Percentiles rank a stretch among this genome's conserved stretches.
Conservation (phyloP, 2,113 vertebrate genomes). For the Oryzias curvinotus region DNA sequence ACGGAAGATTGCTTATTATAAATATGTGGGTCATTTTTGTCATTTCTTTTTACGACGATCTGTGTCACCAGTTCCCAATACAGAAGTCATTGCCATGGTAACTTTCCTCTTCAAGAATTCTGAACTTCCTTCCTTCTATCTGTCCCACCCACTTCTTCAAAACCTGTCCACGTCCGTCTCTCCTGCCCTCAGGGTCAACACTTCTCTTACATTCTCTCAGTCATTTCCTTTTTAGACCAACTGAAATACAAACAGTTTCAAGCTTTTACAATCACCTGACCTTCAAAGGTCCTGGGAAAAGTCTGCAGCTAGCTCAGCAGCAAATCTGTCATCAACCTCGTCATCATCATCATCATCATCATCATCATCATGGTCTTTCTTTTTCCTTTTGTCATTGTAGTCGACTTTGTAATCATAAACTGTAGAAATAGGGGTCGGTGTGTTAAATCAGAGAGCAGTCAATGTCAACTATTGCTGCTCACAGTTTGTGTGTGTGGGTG, state of each 20-base stretch:
- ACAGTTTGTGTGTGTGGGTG: slow-evolving; percentile 29
- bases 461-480: slow-evolving; percentile 22
- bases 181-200: slow-evolving; percentile 49
- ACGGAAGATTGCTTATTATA: no score
- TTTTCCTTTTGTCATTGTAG: slow-evolving; percentile 5
- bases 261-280: slow-evolving; percentile 57
- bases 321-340: slow-evolving; percentile 56
- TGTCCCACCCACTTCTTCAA: neutral
- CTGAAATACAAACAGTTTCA: slow-evolving; percentile 59
- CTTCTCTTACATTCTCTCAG: slow-evolving; percentile 51
- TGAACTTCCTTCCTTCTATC: slow-evolving; percentile 62
- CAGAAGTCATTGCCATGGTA: slow-evolving; percentile 39
- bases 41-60: slow-evolving; percentile 29
- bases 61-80: slow-evolving; percentile 36
- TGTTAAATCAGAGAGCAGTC: slow-evolving; percentile 27
- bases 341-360: slow-evolving; percentile 36
- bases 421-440: slow-evolving; percentile 7
- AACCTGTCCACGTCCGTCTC: slow-evolving; percentile 1
- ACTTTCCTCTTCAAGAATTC: slow-evolving; percentile 65
- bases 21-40: no score
- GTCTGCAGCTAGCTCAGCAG: slow-evolving; percentile 33
- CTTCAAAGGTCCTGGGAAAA: slow-evolving; percentile 71
- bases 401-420: slow-evolving; percentile 22
- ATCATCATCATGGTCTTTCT: slow-evolving; percentile 2
- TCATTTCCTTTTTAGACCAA: slow-evolving; percentile 70